Evolutionary conservation across 2,888 invertebrate genomes (phyloP).

Genomic region (Erynnis tages): DNA sequence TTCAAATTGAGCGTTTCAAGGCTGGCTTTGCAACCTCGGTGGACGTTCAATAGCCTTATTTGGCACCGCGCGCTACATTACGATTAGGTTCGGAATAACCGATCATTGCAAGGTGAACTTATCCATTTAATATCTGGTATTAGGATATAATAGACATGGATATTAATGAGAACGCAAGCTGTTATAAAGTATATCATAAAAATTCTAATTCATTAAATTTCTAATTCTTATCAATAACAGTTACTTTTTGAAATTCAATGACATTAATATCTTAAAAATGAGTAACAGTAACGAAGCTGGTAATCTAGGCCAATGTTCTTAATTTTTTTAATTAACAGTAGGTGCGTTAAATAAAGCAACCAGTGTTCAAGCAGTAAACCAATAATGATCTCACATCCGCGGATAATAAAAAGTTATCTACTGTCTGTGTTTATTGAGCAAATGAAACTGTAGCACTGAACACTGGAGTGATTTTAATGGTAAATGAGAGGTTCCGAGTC

Average conservation of each 20-base stretch:
- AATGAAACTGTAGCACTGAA: constrained; percentile 7
- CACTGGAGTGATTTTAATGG: constrained; percentile 4
- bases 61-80: constrained; percentile 34
- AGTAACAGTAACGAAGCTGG: too few relatives aligned
- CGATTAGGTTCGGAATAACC: constrained; percentile 16
- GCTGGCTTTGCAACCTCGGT: constrained; percentile 16
- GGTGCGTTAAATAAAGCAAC: too few relatives aligned
- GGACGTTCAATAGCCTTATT: constrained; percentile 52
- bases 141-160: neutral
- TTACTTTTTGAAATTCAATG: too few relatives aligned
- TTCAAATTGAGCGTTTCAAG: constrained; percentile 11
- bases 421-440: constrained; percentile 10
- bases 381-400: constrained; percentile 22
- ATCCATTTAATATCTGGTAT: constrained; percentile 7
- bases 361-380: too few relatives aligned
- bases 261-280: too few relatives aligned
- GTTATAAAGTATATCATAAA: too few relatives aligned
- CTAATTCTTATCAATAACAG: too few relatives aligned
- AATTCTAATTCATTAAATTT: too few relatives aligned
- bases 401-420: constrained; percentile 31
- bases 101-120: constrained; percentile 17
- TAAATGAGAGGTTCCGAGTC: neutral
- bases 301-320: too few relatives aligned
- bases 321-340: too few relatives aligned
- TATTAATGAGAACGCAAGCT: too few relatives aligned